phyloP scores from a whole-genome alignment of 2,797 vertebrate species.

The Distichodus sexfasciatus region DNA sequence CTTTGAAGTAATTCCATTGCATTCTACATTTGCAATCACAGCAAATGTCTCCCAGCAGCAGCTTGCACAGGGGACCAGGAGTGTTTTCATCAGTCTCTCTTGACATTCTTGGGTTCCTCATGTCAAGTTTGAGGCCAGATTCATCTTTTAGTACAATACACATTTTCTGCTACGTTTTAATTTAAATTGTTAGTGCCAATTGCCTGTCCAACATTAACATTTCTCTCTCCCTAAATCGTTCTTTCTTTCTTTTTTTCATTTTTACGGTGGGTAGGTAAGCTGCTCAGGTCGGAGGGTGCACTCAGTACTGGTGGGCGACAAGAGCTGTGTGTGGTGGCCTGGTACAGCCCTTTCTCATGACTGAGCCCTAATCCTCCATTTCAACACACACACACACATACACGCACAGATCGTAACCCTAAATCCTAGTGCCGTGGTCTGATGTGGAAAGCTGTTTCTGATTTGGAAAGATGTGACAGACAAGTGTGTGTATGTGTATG shows the following conservation, averaged over 20 bases:
- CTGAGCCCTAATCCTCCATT: slow-evolving; percentile 77
- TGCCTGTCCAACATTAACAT: no score
- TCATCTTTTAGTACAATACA: no score
- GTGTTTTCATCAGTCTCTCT: no score
- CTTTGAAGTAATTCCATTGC: no score
- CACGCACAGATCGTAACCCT: slow-evolving; percentile 45
- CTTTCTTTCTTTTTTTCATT: slow-evolving; percentile 30
- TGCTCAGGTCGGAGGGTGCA: slow-evolving; percentile 65
- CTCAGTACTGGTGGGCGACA: slow-evolving; percentile 76
- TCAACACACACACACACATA: slow-evolving; percentile 63
- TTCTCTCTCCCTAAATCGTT: slow-evolving; percentile 4
- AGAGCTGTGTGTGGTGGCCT: slow-evolving; percentile 78
- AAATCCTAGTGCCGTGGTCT: slow-evolving; percentile 34
- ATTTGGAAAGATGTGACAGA: slow-evolving; percentile 30
- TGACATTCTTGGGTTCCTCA: no score
- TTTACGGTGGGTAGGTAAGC: slow-evolving; percentile 66
- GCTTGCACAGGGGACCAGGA: no score
- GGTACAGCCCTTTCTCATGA: slow-evolving; percentile 85
- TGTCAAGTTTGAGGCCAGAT: no score
- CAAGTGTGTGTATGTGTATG: slow-evolving; percentile 22
- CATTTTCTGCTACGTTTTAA: no score
- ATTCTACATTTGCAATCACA: no score
- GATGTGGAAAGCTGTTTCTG: slow-evolving; percentile 19
- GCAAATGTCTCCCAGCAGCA: no score
- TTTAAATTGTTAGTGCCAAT: no score